phyloP scores from a whole-genome alignment of 2,888 invertebrate species.

The Oscheius sp. region DNA sequence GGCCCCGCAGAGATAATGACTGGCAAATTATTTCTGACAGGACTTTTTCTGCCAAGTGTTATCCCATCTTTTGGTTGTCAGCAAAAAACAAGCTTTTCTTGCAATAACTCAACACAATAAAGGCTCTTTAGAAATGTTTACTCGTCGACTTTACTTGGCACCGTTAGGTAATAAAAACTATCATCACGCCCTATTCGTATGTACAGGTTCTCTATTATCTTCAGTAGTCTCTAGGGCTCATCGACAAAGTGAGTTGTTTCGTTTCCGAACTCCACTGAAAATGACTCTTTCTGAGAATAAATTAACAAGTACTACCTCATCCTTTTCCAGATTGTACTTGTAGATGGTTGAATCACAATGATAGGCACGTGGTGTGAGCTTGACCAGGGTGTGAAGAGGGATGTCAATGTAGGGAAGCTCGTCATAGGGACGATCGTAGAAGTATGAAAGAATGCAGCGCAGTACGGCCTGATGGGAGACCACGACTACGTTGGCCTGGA shows the following conservation, averaged over 20 bases:
- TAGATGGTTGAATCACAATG: slow-evolving; percentile 80
- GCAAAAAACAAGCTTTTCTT: no score
- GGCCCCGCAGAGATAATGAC: no score
- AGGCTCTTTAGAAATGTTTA: no score
- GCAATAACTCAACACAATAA: no score
- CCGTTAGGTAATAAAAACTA: neutral
- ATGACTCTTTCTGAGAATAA: neutral
- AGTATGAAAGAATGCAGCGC: slow-evolving; percentile 89
- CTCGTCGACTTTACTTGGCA: neutral
- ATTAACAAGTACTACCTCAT: slow-evolving; percentile 36
- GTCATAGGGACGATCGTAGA: slow-evolving; percentile 79
- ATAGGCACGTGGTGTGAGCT: slow-evolving; percentile 86
- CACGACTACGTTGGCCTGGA: slow-evolving; percentile 85
- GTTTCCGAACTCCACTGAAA: slow-evolving; percentile 49
- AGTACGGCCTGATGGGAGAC: slow-evolving; percentile 90
- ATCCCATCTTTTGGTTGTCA: no score
- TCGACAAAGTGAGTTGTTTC: slow-evolving; percentile 50
- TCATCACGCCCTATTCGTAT: neutral
- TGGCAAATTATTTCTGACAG: no score
- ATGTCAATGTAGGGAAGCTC: slow-evolving; percentile 60
- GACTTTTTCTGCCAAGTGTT: no score
- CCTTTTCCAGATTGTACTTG: slow-evolving; percentile 47
- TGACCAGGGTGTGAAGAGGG: slow-evolving; percentile 61
- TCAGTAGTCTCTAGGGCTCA: slow-evolving; percentile 43
- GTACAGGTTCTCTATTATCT: neutral